A percentile compares a stretch with the other conserved stretches of the same genome.
Conservation (phyloP, 1,140 invertebrate species). For the Diorhabda elongata region DNA sequence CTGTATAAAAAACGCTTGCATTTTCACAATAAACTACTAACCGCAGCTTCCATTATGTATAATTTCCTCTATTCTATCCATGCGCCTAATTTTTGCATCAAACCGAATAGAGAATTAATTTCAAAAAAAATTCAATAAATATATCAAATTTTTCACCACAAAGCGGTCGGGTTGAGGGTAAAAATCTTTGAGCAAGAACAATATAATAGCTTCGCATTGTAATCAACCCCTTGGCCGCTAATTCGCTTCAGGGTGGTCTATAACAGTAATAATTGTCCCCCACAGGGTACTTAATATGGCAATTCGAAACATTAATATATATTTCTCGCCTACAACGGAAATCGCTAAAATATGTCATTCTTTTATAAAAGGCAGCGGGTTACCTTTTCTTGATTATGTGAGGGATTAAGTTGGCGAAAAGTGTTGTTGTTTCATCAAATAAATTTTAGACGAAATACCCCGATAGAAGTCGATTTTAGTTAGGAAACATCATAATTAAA, state of each 20-base stretch:
- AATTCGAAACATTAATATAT: constrained; percentile 19
- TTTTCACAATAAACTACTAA: too few relatives aligned
- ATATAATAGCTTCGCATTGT: constrained; percentile 14
- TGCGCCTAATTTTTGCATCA: neutral
- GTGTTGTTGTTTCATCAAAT: too few relatives aligned
- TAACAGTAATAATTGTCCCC: constrained; percentile 21
- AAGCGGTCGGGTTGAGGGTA: neutral
- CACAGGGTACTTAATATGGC: constrained; percentile 22
- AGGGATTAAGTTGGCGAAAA: too few relatives aligned
- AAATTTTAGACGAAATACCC: too few relatives aligned
- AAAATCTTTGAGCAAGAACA: neutral
- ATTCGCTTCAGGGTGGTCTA: constrained; percentile 22
- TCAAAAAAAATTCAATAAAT: neutral
- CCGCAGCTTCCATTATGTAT: too few relatives aligned
- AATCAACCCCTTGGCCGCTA: constrained; percentile 21
- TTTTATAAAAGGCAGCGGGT: neutral
- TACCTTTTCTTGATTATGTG: neutral
- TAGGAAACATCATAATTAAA: too few relatives aligned
- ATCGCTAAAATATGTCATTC: constrained; percentile 7
- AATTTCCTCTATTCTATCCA: neutral
- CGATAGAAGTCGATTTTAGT: too few relatives aligned
- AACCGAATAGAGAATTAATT: neutral
- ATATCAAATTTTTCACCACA: neutral
- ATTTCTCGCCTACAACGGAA: constrained; percentile 21
- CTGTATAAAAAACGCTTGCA: too few relatives aligned